phyloP scores from a whole-genome alignment of 53 echinoderm and acorn worm species.

The Paelopatides confundens region DNA sequence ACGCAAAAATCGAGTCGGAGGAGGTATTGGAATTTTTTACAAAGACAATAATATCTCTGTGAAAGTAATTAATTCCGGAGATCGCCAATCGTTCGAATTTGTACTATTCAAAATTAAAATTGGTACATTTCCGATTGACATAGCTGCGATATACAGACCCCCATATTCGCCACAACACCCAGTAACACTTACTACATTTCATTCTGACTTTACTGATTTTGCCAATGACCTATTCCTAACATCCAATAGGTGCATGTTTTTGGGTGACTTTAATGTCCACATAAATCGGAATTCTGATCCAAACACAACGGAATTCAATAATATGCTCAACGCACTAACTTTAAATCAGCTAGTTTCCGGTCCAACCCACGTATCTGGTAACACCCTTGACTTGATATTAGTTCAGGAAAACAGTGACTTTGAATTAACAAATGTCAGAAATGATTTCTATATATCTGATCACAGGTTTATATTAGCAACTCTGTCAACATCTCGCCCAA shows the following conservation, averaged over 20 bases:
- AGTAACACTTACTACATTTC: background rate
- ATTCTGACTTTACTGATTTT: background rate
- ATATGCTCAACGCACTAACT: background rate
- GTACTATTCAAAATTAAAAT: background rate
- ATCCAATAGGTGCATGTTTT: slow-evolving; percentile 19
- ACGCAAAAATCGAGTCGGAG: slow-evolving; percentile 28
- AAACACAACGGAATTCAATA: background rate
- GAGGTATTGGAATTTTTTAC: slow-evolving; percentile 19
- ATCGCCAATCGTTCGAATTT: slow-evolving; percentile 20
- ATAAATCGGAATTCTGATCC: background rate
- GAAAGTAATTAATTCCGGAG: background rate
- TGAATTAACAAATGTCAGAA: background rate
- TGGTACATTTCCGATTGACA: background rate
- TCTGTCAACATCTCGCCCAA: slow-evolving; percentile 32
- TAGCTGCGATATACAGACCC: slow-evolving; percentile 9
- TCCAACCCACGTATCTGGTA: slow-evolving; percentile 1
- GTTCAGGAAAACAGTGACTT: slow-evolving; percentile 23
- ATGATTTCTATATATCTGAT: slow-evolving; percentile 19
- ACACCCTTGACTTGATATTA: slow-evolving; percentile 24
- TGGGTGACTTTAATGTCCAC: background rate
- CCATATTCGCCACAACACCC: slow-evolving; percentile 20
- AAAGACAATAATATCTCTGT: slow-evolving; percentile 18
- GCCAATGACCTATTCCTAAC: background rate
- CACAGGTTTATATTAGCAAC: slow-evolving; percentile 5
- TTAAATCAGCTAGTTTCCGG: slow-evolving; percentile 26